Conservation (phyloP, 2,888 invertebrate genomes). For the Latrodectus hesperus region DNA sequence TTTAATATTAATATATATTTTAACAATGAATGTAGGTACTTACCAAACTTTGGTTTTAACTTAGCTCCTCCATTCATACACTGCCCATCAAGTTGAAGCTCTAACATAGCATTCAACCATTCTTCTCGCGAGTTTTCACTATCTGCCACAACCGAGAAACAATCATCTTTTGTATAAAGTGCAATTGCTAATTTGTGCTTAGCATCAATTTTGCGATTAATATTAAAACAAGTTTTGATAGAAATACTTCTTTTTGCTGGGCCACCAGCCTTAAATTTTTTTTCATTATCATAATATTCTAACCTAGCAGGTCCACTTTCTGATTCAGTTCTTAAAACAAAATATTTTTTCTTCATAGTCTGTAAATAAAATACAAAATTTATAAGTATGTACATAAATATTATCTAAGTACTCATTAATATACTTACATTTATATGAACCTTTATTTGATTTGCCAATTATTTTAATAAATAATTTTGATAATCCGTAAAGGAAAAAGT, state of each 20-base stretch:
- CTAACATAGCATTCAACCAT: conserved; percentile 87
- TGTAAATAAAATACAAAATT: conserved; percentile 70
- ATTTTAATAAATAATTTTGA: no score
- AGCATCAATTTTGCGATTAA: conserved; percentile 87
- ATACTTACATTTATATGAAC: no score
- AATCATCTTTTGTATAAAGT: conserved; percentile 91
- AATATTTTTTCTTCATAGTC: conserved; percentile 95
- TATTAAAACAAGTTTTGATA: conserved; percentile 91
- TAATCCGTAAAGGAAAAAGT: no score
- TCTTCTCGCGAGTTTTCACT: conserved; percentile 86
- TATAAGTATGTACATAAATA: neutral
- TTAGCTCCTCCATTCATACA: conserved; percentile 59
- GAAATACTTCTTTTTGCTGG: conserved; percentile 86
- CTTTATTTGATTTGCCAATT: no score
- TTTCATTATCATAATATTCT: conserved; percentile 94
- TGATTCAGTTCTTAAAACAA: conserved; percentile 88
- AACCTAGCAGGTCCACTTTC: conserved; percentile 83
- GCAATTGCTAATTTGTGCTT: conserved; percentile 92
- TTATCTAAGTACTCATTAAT: no score
- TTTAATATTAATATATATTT: neutral
- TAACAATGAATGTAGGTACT: neutral
- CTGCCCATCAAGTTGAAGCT: conserved; percentile 81
- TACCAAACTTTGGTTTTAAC: conserved; percentile 67
- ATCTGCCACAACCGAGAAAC: conserved; percentile 90
- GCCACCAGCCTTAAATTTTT: conserved; percentile 84